Base-by-base conservation (phyloP, 2,888 invertebrate species). In the Nephrotoma flavescens region DNA sequence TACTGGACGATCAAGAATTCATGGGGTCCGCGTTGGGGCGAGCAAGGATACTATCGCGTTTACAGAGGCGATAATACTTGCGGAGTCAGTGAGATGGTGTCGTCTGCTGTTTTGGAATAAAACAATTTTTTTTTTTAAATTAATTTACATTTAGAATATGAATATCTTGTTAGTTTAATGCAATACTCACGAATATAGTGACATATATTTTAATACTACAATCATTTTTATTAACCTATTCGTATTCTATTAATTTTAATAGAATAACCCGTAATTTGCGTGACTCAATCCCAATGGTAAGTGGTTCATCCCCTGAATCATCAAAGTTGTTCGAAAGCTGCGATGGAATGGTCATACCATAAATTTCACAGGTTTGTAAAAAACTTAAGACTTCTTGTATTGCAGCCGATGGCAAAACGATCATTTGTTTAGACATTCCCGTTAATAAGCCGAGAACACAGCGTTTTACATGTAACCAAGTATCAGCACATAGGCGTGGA, bases 391-490 rank as follows among this genome's bases (percentile, higher is more conserved):
- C 96, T 90, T 97, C 97, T 89, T 96, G 94, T 86, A 97, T 92
- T 0, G 97, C 95, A 0, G 95, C 92, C 91, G 97, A 97, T 88
- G 95, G 94, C 86, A 97, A 92, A 86, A 96, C 95, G 86, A 97
- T 95, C 92, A 96, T 94, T 89, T 97, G 97, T 89, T 97, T 97
- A 0, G 96, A 94, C 89, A 97, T 93, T 89, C 96, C 96, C 90
- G 97, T 96, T 86, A 97, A 93, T 88, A 97, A 92, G 6, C 97
- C 97, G 7, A 99, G 92, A 90, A 99, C 97, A 90, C 98, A 99
- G 87, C 99, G 93, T 91, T 99, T 99, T 0, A 98, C 97, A 90
- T 99, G 99, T 91, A 97, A 96, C 99, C 99, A 99, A 3, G 99
- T 99, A 90, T 99, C 99, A 0, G 98, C 98, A 15, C 99, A 99